Conservation (phyloP, 2,113 vertebrate species). For the Crotalus viridis region DNA sequence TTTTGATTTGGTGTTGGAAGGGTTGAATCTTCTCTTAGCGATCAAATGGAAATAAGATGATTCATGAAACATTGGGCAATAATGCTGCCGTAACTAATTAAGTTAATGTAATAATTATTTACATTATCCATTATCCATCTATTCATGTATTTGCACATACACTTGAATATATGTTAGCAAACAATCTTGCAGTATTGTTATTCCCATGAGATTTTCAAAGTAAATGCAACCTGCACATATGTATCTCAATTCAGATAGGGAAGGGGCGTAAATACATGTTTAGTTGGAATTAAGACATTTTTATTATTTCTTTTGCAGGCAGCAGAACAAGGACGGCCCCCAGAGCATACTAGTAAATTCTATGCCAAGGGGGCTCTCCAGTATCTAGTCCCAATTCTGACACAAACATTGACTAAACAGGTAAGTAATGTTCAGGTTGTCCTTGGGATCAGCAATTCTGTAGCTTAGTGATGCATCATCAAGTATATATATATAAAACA, state of each 20-base stretch:
- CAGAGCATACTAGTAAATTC: slow-evolving; percentile 98
- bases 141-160: neutral
- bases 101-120: neutral
- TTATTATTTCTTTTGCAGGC: slow-evolving; percentile 72
- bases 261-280: neutral
- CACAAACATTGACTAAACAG: slow-evolving; percentile 96
- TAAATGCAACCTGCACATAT: neutral
- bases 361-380: slow-evolving; percentile 97
- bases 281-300: neutral
- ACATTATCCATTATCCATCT: neutral
- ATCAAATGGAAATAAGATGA: too few species aligned
- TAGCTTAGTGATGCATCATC: neutral
- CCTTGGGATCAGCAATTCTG: neutral
- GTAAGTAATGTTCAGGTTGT: slow-evolving; percentile 59
- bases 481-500: neutral
- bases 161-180: neutral
- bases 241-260: neutral
- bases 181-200: neutral
- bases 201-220: neutral
- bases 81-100: neutral
- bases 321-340: slow-evolving; percentile 94
- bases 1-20: too few species aligned
- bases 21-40: too few species aligned
- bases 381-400: slow-evolving; percentile 96
- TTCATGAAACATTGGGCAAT: neutral